Evolutionary conservation across 2,888 invertebrate genomes (phyloP), one percentile per base, ranked within the genome.

Genomic region (Harpalus rufipes): DNA sequence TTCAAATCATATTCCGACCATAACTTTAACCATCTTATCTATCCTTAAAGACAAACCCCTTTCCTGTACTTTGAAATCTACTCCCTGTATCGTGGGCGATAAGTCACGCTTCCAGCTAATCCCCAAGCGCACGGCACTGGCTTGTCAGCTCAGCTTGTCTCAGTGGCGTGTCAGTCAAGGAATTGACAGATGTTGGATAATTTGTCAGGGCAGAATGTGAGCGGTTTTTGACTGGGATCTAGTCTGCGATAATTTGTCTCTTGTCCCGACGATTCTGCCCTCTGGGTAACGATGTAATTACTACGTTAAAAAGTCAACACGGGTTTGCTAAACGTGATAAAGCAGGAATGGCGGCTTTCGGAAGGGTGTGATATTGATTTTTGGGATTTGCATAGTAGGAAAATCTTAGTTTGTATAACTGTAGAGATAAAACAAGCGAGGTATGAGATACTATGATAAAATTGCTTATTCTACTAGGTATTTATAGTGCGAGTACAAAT

Each of bases 111-210:
- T 12, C 44, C 44, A 21, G 63, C 25, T 63, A 63, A 63, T 63
- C 63, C 21, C 21, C 63, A 18, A 18, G 63, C 18, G 63, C 63
- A 63, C 63, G 63, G 18, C 63, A 63, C 63, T 63, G 63, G 63
- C 63, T 7, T 63, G 63, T 59, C 59, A 18, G 56, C 10, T 16
- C 59, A 18, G 56, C 10, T 12, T 56, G 56, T 59, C 59, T 8
- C 68, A 32, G n/a, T 68, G 68, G 32, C 68, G 32, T 39, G 68
- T 68, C 68, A 63, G 18, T 21, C 10, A 68, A 14, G n/a, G 59
- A 68, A 83, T 83, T 83, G 83, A 83, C 83, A 83, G 83, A 74
- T 83, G 41, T 41, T 12, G 59, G 76, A 83, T 83, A 83, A 83
- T 83, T 83, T 83, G 83, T 83, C 83, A 83, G 14, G 72, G 18